Conservation (phyloP, 2,888 invertebrate genomes). For the Hypena proboscidalis region DNA sequence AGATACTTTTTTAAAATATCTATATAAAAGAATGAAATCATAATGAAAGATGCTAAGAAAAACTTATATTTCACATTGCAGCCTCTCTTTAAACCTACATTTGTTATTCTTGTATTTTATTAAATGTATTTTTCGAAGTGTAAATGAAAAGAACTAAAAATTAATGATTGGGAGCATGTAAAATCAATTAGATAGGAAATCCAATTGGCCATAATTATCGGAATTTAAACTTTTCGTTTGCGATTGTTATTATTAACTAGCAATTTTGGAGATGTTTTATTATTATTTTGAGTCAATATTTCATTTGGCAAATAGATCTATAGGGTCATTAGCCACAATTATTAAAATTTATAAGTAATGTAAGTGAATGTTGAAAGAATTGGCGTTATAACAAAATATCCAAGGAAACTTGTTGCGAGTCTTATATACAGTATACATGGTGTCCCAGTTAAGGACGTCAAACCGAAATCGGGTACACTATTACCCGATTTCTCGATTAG, state of each 20-base stretch:
- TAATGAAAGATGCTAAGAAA: too few species aligned
- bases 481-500: too few species aligned
- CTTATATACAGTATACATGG: too few species aligned
- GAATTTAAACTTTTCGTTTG: slow-evolving; percentile 2
- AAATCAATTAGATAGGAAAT: slow-evolving; percentile 34
- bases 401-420: slow-evolving; percentile 18
- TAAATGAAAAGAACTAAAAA: slow-evolving; percentile 13
- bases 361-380: slow-evolving; percentile 21
- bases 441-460: too few species aligned
- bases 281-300: background rate
- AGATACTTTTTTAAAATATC: too few species aligned
- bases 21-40: too few species aligned
- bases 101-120: slow-evolving; percentile 1
- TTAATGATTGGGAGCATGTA: slow-evolving; percentile 7
- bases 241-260: background rate
- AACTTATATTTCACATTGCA: too few species aligned
- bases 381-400: slow-evolving; percentile 19
- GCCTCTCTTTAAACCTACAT: too few species aligned
- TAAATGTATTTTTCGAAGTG: slow-evolving; percentile 6
- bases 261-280: background rate
- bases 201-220: slow-evolving; percentile 22
- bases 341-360: slow-evolving; percentile 14
- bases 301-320: background rate
- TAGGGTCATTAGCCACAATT: too few species aligned
- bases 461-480: too few species aligned